Conservation (phyloP, 2,113 vertebrate species). For the Melozone crissalis region DNA sequence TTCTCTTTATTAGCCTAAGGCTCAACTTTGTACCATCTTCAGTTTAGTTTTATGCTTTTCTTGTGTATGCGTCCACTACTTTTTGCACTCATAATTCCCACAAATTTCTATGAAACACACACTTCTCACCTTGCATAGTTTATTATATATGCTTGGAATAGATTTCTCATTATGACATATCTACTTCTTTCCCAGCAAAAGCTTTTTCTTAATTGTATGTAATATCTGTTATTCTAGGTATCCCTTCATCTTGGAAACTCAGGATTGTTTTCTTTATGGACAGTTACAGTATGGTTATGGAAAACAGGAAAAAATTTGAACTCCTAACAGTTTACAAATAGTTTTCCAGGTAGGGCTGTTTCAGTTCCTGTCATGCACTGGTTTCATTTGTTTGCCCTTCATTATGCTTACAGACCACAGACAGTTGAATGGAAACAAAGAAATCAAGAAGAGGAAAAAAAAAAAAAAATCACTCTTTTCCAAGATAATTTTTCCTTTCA, state of each 20-base stretch:
- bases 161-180: not conserved
- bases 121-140: not conserved
- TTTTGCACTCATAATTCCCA: not conserved
- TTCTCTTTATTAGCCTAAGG: not conserved
- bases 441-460: accelerated
- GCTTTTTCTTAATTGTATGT: not conserved
- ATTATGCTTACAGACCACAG: not conserved
- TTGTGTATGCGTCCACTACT: not conserved
- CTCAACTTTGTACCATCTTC: not conserved
- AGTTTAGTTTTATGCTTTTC: not conserved
- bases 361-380: not conserved
- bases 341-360: not conserved
- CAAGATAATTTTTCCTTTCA: not conserved
- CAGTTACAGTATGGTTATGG: not conserved
- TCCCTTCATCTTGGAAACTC: not conserved
- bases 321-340: not conserved
- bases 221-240: not conserved
- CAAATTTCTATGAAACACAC: not conserved
- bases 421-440: not conserved
- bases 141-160: not conserved
- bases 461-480: accelerated
- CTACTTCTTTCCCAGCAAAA: not conserved
- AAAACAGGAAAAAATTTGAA: not conserved
- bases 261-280: not conserved
- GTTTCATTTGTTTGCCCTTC: not conserved